These are phyloP conservation scores for Porites lobata DNA, from an alignment of 92 coral and sea anemone species.

Conservation along the genomic window DNA sequence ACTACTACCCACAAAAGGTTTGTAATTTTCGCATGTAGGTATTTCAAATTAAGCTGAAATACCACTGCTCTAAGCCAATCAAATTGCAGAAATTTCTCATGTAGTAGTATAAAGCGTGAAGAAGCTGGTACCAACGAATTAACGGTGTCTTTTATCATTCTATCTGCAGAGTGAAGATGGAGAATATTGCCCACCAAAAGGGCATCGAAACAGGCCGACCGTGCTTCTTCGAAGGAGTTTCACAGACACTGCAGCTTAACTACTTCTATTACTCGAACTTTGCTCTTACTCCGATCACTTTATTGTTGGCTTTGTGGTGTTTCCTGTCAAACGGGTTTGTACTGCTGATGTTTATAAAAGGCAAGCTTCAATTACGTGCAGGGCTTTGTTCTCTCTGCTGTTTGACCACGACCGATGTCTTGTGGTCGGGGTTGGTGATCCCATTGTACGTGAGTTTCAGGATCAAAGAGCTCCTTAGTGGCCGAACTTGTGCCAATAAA, in stretches of 20 bases:
- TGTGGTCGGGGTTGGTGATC: constrained; percentile 36
- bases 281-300: constrained; percentile 11
- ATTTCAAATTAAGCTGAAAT: no score
- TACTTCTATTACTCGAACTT: constrained; percentile 38
- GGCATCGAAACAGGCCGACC: background rate
- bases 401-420: constrained; percentile 36
- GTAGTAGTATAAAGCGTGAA: no score
- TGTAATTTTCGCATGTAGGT: no score
- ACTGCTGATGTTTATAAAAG: constrained; percentile 11
- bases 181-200: no score
- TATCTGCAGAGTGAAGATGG: background rate
- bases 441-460: constrained; percentile 27
- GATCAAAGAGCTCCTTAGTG: constrained; percentile 7
- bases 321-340: constrained; percentile 50
- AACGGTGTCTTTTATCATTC: background rate
- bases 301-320: constrained; percentile 40
- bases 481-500: constrained; percentile 31
- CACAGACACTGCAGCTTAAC: constrained; percentile 6
- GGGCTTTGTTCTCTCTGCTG: constrained; percentile 30
- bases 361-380: constrained; percentile 19
- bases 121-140: no score
- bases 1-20: no score
- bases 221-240: constrained; percentile 10
- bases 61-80: no score
- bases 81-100: no score